These are phyloP conservation scores for Lasioglossum albipes DNA, from an alignment of 1,140 invertebrate species.

Conservation along the genomic window DNA sequence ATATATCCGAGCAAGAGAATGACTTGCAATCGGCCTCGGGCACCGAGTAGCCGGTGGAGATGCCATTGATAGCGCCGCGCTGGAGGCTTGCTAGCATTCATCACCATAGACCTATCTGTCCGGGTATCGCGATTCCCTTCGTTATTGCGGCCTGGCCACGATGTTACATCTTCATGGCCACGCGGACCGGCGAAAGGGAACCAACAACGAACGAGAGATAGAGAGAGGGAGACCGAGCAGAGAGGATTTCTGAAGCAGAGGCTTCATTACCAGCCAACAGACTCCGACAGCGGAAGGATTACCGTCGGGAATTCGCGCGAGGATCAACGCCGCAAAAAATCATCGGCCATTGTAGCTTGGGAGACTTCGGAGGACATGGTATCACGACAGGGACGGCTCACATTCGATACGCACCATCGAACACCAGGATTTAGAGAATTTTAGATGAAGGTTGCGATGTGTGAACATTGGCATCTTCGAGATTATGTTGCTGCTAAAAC, in stretches of 20 bases:
- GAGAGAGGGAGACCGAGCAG: not conserved
- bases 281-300: slow-evolving; percentile 16
- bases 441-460: no score
- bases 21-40: slow-evolving; percentile 58
- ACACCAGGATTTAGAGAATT: no score
- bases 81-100: slow-evolving; percentile 63
- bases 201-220: not conserved
- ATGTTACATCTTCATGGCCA: slow-evolving; percentile 64
- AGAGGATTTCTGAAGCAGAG: not conserved
- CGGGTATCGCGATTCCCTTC: slow-evolving; percentile 59
- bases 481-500: no score
- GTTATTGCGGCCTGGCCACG: slow-evolving; percentile 53
- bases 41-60: slow-evolving; percentile 53
- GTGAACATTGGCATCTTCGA: no score
- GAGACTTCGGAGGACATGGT: no score
- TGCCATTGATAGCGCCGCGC: slow-evolving; percentile 61
- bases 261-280: slow-evolving; percentile 42
- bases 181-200: slow-evolving; percentile 23
- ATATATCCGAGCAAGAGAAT: slow-evolving; percentile 40
- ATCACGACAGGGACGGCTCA: no score
- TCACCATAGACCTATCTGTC: slow-evolving; percentile 62
- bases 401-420: no score
- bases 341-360: slow-evolving; percentile 3
- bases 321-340: slow-evolving; percentile 38
- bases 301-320: slow-evolving; percentile 33